Evolutionary conservation across 2,113 vertebrate species (phyloP).

Genomic region (Eublepharis macularius): DNA sequence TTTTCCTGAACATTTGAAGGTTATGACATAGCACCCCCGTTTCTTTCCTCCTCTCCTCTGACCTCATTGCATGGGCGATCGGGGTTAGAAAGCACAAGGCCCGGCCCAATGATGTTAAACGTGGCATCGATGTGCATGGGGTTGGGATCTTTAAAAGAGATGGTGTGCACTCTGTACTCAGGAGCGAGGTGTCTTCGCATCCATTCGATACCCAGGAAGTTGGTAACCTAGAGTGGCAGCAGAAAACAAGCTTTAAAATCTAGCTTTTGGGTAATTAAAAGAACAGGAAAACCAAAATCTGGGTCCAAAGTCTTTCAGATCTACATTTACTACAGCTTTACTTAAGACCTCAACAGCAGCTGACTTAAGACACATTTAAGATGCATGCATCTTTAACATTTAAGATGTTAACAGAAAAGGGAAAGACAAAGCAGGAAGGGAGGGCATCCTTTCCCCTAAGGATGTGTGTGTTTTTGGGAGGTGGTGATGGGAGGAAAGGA

Average conservation of each 20-base stretch:
- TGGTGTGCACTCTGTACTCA: slow-evolving; percentile 89
- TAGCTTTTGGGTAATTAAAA: neutral
- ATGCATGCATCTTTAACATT: too few relatives aligned
- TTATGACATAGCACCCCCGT: neutral
- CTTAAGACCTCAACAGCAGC: too few relatives aligned
- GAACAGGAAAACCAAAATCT: neutral
- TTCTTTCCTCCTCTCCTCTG: neutral
- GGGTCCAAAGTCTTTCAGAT: too few relatives aligned
- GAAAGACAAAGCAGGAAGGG: too few relatives aligned
- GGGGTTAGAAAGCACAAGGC: slow-evolving; percentile 95
- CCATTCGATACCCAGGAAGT: slow-evolving; percentile 96
- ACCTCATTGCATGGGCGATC: slow-evolving; percentile 96
- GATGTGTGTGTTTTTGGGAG: too few relatives aligned
- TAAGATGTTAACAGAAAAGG: too few relatives aligned
- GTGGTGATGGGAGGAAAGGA: too few relatives aligned
- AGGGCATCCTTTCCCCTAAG: too few relatives aligned
- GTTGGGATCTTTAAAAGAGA: slow-evolving; percentile 97
- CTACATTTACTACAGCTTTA: too few relatives aligned
- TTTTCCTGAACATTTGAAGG: neutral
- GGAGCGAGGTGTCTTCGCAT: slow-evolving; percentile 95
- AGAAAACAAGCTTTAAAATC: neutral
- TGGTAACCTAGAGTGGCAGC: slow-evolving; percentile 86
- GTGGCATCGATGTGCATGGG: slow-evolving; percentile 99
- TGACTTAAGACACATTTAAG: too few relatives aligned
- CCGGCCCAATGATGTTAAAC: slow-evolving; percentile 97